These are phyloP conservation scores for Eupithecia abbreviata DNA, from an alignment of 2,888 invertebrate genomes.

Conservation along the genomic window DNA sequence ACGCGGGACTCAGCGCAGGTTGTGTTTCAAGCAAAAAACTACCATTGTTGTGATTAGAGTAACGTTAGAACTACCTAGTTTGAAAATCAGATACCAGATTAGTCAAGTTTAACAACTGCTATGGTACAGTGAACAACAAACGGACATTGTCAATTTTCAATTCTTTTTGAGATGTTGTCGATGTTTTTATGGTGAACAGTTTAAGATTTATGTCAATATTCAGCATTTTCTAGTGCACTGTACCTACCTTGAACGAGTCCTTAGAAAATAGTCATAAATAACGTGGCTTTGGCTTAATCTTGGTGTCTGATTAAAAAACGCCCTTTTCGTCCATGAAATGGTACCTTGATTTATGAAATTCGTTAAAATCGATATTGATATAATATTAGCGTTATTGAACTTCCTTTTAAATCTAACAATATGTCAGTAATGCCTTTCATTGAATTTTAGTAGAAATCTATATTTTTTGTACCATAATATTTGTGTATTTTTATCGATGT, in stretches of 20 bases:
- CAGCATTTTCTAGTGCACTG: not conserved
- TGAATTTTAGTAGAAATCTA: slow-evolving; percentile 54
- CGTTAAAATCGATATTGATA: slow-evolving; percentile 31
- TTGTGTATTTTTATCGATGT: slow-evolving; percentile 60
- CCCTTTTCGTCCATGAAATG: slow-evolving; percentile 44
- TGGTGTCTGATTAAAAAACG: slow-evolving; percentile 33
- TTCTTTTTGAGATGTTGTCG: not conserved
- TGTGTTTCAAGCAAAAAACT: slow-evolving; percentile 66
- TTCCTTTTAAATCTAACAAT: slow-evolving; percentile 38
- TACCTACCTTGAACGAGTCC: not conserved
- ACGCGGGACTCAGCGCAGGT: slow-evolving; percentile 57
- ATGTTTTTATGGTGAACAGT: not conserved
- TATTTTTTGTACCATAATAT: slow-evolving; percentile 58
- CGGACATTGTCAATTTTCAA: not conserved
- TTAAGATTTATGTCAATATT: not conserved
- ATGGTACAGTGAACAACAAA: not conserved
- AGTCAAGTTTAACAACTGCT: slow-evolving; percentile 14
- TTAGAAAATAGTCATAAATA: not conserved
- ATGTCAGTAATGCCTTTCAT: slow-evolving; percentile 52
- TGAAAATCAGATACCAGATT: slow-evolving; percentile 13
- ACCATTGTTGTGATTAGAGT: slow-evolving; percentile 58
- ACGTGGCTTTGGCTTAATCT: slow-evolving; percentile 17
- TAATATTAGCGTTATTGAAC: slow-evolving; percentile 16
- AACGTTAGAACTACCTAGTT: slow-evolving; percentile 35
- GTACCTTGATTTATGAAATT: slow-evolving; percentile 42